phyloP scores from a whole-genome alignment of 2,797 vertebrate species.

The Ctenopoma kingsleyae region DNA sequence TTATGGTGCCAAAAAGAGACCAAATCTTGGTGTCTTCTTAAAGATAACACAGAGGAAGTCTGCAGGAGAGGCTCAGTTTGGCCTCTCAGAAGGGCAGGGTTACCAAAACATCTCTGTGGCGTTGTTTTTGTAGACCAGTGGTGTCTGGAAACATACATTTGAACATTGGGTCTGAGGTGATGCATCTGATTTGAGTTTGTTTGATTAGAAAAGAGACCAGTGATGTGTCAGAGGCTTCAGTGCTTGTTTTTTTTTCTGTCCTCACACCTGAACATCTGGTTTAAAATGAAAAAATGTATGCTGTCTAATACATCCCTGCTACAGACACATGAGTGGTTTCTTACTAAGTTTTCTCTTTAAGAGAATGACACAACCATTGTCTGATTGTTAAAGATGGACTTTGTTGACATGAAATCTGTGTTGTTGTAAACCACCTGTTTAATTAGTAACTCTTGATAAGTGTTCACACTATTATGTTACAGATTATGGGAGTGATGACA shows the following conservation, averaged over 20 bases:
- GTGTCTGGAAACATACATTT: slow-evolving; percentile 21
- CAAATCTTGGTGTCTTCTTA: slow-evolving; percentile 18
- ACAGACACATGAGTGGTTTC: background rate
- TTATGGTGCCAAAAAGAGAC: background rate
- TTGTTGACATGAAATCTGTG: background rate
- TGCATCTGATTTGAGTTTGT: background rate
- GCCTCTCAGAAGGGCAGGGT: background rate
- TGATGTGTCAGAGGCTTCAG: background rate
- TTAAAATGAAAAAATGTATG: background rate
- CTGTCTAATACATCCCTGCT: background rate
- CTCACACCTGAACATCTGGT: background rate
- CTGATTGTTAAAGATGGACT: background rate
- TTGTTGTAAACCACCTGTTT: slow-evolving; percentile 48
- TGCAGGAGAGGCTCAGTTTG: slow-evolving; percentile 9
- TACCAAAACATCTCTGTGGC: slow-evolving; percentile 4
- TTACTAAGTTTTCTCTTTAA: background rate
- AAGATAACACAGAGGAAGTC: slow-evolving; percentile 32
- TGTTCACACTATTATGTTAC: slow-evolving; percentile 19
- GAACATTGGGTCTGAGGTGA: background rate
- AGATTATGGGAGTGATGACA: slow-evolving; percentile 37
- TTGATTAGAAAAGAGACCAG: background rate
- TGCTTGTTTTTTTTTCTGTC: background rate
- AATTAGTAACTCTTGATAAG: slow-evolving; percentile 27
- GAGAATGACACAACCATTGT: background rate
- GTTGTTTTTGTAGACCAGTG: slow-evolving; percentile 22